Conservation (phyloP, 2,888 invertebrate genomes). For the Cheilosia scutellata region DNA sequence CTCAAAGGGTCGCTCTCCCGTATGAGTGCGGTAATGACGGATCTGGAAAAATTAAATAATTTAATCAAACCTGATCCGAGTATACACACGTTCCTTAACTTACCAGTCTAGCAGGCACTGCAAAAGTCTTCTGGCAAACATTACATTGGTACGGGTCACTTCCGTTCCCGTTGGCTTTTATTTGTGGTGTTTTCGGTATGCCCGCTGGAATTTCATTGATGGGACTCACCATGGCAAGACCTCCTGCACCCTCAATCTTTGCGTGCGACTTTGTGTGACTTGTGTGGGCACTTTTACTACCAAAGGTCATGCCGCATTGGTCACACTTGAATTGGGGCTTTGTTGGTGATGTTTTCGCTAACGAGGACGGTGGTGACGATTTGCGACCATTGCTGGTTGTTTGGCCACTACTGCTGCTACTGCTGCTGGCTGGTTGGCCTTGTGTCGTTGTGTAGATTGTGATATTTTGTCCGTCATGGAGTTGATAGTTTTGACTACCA, state of each 20-base stretch:
- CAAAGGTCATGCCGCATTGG: constrained; percentile 90
- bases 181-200: constrained; percentile 82
- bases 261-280: constrained; percentile 89
- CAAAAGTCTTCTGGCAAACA: constrained; percentile 95
- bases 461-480: constrained; percentile 66
- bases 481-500: constrained; percentile 56
- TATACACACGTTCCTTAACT: constrained; percentile 72
- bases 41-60: constrained; percentile 78
- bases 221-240: constrained; percentile 53
- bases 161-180: constrained; percentile 81
- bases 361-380: constrained; percentile 40
- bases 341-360: constrained; percentile 77
- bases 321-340: constrained; percentile 88
- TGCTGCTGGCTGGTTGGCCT: constrained; percentile 28
- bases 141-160: constrained; percentile 94
- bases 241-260: constrained; percentile 80
- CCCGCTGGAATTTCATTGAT: constrained; percentile 79
- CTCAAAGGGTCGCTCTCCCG: constrained; percentile 95
- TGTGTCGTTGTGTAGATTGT: constrained; percentile 74
- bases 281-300: constrained; percentile 90
- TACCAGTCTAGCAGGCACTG: constrained; percentile 93
- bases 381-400: constrained; percentile 35
- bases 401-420: constrained; percentile 38
- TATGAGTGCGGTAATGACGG: constrained; percentile 95
- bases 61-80: neutral